These are phyloP conservation scores for Potorous gilbertii DNA, from an alignment of 2,797 vertebrate species.

Conservation along the genomic window DNA sequence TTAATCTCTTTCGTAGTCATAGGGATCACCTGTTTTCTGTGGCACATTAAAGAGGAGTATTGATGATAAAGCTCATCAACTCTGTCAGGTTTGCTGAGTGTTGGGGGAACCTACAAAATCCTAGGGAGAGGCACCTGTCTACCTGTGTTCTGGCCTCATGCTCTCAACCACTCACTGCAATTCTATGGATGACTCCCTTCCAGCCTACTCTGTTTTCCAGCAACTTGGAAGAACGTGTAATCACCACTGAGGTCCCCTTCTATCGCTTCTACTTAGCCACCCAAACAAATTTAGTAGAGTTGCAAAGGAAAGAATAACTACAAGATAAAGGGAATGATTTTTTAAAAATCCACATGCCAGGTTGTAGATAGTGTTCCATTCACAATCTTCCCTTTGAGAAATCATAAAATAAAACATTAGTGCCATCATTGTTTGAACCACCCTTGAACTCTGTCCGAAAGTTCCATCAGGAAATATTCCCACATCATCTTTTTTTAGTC, in stretches of 20 bases:
- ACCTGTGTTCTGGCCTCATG: not conserved
- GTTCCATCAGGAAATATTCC: slow-evolving; percentile 1
- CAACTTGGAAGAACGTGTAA: not conserved
- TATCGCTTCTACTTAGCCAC: not conserved
- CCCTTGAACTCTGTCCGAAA: not conserved
- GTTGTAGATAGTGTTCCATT: not conserved
- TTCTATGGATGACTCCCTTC: not conserved
- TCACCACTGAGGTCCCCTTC: not conserved
- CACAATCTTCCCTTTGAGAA: not conserved
- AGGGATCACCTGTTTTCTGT: slow-evolving; percentile 29
- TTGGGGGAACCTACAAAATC: slow-evolving; percentile 39
- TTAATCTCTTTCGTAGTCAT: not conserved
- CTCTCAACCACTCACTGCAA: not conserved
- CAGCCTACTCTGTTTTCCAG: not conserved
- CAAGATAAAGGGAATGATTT: slow-evolving; percentile 14
- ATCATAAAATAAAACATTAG: slow-evolving; percentile 1
- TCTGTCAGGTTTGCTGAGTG: slow-evolving; percentile 16
- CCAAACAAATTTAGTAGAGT: not conserved
- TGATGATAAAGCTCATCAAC: slow-evolving; percentile 4
- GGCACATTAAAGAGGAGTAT: not conserved
- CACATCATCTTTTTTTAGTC: not conserved
- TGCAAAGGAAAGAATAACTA: not conserved
- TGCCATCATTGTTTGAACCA: slow-evolving; percentile 15
- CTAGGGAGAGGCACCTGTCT: slow-evolving; percentile 14
- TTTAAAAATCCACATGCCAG: not conserved